Conservation (phyloP, 2,888 invertebrate genomes). For the Hirtodrosophila trivittata region DNA sequence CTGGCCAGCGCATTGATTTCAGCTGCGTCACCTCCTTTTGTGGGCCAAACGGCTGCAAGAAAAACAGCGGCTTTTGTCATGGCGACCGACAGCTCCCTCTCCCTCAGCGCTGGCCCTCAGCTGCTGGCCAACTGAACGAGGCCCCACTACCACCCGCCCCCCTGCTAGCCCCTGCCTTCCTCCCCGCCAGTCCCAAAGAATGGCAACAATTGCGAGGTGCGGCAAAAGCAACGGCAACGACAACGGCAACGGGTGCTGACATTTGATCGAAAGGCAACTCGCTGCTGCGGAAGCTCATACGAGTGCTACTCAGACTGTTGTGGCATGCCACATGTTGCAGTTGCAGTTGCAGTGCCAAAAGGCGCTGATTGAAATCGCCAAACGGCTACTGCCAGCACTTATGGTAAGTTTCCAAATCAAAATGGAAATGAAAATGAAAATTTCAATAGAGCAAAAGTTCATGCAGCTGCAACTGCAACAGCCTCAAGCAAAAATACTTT, state of each 20-base stretch:
- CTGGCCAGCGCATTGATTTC: slow-evolving; percentile 65
- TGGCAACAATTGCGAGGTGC: slow-evolving; percentile 49
- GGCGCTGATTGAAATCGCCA: slow-evolving; percentile 57
- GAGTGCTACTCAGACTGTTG: slow-evolving; percentile 5
- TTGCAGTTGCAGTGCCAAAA: slow-evolving; percentile 39
- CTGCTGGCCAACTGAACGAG: slow-evolving; percentile 2
- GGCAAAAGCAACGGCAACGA: too few species aligned
- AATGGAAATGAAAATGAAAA: slow-evolving; percentile 32
- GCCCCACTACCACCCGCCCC: neutral
- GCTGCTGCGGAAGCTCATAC: slow-evolving; percentile 68
- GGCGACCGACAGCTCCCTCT: too few species aligned
- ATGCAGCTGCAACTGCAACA: neutral
- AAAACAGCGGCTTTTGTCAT: slow-evolving; percentile 10
- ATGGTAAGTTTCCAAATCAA: slow-evolving; percentile 8
- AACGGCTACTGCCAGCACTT: slow-evolving; percentile 30
- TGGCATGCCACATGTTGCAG: slow-evolving; percentile 28
- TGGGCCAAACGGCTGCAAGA: slow-evolving; percentile 43
- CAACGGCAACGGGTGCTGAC: slow-evolving; percentile 53
- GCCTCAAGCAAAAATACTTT: neutral
- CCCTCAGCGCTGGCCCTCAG: slow-evolving; percentile 22
- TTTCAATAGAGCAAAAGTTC: slow-evolving; percentile 12
- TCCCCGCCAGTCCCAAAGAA: neutral
- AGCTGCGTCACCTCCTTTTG: slow-evolving; percentile 73
- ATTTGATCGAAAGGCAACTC: slow-evolving; percentile 69
- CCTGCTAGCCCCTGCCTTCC: too few species aligned